A percentile compares a stretch with the other conserved stretches of the same genome.
Evolutionary conservation across 2,888 invertebrate genomes (phyloP).

Genomic region (Archips xylosteana): DNA sequence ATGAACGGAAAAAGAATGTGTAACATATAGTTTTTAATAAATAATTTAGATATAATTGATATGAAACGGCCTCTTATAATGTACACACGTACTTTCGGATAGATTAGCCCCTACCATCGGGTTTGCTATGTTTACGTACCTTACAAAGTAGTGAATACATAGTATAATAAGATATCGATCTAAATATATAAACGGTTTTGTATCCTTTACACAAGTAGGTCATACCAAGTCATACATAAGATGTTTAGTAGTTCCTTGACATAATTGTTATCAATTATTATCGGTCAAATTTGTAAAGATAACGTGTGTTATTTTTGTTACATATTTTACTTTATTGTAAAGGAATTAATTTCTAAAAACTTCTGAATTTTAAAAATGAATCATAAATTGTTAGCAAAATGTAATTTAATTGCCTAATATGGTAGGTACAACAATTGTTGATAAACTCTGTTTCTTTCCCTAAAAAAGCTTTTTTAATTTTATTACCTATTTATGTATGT

Average conservation of each 20-base stretch:
- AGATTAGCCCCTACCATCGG: conserved; percentile 64
- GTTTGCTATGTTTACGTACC: conserved; percentile 51
- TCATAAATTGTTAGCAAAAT: not conserved
- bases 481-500: conserved; percentile 49
- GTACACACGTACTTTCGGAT: conserved; percentile 76
- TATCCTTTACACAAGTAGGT: conserved; percentile 52
- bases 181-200: conserved; percentile 54
- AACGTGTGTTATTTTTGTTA: not conserved
- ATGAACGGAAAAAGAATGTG: conserved; percentile 15
- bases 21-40: conserved; percentile 40
- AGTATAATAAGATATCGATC: conserved; percentile 18
- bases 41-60: conserved; percentile 49
- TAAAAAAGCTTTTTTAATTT: conserved; percentile 47
- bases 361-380: not conserved
- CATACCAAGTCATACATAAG: no score
- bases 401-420: not conserved
- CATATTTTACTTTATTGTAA: not conserved
- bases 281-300: not conserved
- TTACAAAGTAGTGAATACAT: conserved; percentile 46
- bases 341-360: not conserved
- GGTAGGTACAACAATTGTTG: not conserved
- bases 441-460: not conserved
- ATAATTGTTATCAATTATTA: conserved; percentile 5
- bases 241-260: conserved; percentile 36
- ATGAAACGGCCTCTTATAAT: conserved; percentile 61